Percentiles rank a stretch among this genome's conserved stretches.
phyloP scores from a whole-genome alignment of 2,888 invertebrate species.

The Drosophila percnosoma region DNA sequence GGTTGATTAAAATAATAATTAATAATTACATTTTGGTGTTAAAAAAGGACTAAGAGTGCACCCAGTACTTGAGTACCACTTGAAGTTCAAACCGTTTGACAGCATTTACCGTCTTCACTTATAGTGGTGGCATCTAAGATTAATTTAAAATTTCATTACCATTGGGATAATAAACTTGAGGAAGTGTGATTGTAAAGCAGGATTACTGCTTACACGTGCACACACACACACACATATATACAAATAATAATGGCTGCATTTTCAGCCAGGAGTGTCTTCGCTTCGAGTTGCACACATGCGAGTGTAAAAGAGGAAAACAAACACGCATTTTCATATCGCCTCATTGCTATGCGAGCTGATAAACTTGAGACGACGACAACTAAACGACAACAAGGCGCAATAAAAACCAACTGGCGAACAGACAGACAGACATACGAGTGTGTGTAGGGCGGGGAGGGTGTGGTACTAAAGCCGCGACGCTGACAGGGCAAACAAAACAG shows the following conservation, averaged over 20 bases:
- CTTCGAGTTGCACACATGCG: slow-evolving; percentile 13
- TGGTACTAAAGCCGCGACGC: slow-evolving; percentile 19
- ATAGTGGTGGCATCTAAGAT: neutral
- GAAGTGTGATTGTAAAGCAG: neutral
- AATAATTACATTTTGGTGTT: neutral
- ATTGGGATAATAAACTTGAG: neutral
- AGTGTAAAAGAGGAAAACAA: slow-evolving; percentile 3
- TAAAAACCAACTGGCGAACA: slow-evolving; percentile 59
- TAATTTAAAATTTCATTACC: neutral
- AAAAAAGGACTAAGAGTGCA: neutral
- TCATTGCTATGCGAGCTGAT: slow-evolving; percentile 68
- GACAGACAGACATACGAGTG: slow-evolving; percentile 7
- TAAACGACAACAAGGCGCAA: slow-evolving; percentile 61
- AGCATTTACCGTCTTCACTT: neutral
- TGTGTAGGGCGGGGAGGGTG: neutral
- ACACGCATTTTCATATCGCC: slow-evolving; percentile 52
- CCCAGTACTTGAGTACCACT: neutral
- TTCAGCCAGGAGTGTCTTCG: slow-evolving; percentile 16
- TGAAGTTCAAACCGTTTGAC: neutral
- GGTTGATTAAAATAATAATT: neutral
- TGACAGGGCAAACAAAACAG: slow-evolving; percentile 57
- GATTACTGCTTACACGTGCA: slow-evolving; percentile 3
- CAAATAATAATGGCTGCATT: slow-evolving; percentile 27
- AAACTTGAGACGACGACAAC: slow-evolving; percentile 62
- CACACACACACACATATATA: neutral